These are phyloP conservation scores for Myxocyprinus asiaticus DNA, from an alignment of 2,113 vertebrate genomes.

Conservation along the genomic window DNA sequence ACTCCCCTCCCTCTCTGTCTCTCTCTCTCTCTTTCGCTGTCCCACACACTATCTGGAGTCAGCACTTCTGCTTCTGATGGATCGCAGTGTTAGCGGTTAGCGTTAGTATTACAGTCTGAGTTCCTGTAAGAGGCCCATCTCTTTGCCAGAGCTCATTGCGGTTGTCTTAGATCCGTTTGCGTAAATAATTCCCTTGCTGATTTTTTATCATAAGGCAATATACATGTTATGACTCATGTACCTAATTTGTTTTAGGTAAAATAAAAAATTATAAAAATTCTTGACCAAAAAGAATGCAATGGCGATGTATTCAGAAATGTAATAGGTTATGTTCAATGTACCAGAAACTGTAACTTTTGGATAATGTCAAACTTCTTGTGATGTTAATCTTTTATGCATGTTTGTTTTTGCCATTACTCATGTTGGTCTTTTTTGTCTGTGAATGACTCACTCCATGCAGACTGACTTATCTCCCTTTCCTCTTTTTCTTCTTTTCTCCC, in stretches of 20 bases:
- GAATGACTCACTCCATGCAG: not conserved
- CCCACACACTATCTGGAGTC: slow-evolving; percentile 61
- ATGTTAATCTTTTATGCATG: not conserved
- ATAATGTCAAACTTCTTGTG: not conserved
- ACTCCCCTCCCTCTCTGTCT: not conserved
- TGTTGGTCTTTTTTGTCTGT: not conserved
- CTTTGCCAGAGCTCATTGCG: slow-evolving; percentile 47
- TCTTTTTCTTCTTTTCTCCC: slow-evolving; percentile 66
- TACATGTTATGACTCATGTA: not conserved
- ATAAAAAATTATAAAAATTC: not conserved
- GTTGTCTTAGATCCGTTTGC: slow-evolving; percentile 29
- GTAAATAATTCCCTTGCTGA: not conserved
- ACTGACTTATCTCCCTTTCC: not conserved
- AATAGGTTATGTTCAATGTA: not conserved
- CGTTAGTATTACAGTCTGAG: slow-evolving; percentile 48
- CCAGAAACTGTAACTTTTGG: too few species aligned
- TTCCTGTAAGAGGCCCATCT: slow-evolving; percentile 69
- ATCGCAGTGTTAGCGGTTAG: slow-evolving; percentile 74
- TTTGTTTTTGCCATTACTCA: not conserved
- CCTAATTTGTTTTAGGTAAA: not conserved
- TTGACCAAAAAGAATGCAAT: too few species aligned
- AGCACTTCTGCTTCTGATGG: slow-evolving; percentile 77
- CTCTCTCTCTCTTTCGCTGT: not conserved
- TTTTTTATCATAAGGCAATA: not conserved
- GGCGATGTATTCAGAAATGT: too few species aligned